Percentiles rank a stretch among this genome's conserved stretches.
phyloP scores from a whole-genome alignment of 2,888 invertebrate species.

The Eudasyphora cyanicolor region DNA sequence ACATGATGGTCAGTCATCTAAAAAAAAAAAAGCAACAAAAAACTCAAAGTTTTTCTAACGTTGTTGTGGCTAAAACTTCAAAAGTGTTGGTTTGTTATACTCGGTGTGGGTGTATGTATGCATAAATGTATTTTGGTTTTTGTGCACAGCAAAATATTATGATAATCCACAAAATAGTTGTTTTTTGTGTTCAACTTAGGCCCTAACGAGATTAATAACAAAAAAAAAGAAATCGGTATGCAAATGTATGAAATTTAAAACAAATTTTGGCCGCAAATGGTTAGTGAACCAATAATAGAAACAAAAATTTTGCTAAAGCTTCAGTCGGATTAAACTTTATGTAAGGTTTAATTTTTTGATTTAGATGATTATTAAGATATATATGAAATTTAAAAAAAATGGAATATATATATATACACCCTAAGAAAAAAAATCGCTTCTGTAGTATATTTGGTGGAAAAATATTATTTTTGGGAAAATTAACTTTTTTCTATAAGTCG shows the following conservation, averaged over 20 bases:
- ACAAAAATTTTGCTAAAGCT: no score
- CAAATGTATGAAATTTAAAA: neutral
- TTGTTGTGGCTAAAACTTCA: slow-evolving; percentile 22
- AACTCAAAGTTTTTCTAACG: neutral
- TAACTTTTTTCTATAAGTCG: no score
- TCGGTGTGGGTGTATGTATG: neutral
- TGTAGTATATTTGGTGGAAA: no score
- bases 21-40: neutral
- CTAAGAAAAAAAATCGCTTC: no score
- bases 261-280: neutral
- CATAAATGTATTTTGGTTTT: neutral
- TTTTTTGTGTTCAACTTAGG: neutral
- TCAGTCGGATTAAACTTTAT: no score
- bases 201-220: slow-evolving; percentile 8
- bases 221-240: neutral
- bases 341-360: no score
- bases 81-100: neutral
- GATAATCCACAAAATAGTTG: slow-evolving; percentile 15
- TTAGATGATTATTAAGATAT: no score
- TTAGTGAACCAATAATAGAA: no score
- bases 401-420: no score
- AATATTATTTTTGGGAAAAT: no score
- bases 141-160: slow-evolving; percentile 15
- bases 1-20: slow-evolving; percentile 46
- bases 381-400: no score